Conservation (phyloP, 1,140 invertebrate species). For the Calliphora vicina region DNA sequence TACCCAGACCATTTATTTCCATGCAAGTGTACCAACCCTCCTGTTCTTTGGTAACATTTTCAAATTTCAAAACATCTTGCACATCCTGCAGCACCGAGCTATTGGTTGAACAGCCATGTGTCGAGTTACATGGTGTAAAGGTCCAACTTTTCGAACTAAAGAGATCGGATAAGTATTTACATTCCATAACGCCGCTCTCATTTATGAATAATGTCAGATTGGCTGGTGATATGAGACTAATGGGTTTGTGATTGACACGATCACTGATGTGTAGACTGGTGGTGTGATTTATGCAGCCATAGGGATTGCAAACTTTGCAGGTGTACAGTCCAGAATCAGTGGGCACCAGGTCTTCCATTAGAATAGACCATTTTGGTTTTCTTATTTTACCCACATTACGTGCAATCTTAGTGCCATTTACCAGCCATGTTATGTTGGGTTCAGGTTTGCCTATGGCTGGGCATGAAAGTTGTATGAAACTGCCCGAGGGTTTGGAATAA, state of each 20-base stretch:
- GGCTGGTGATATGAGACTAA: constrained; percentile 44
- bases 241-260: constrained; percentile 59
- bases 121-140: constrained; percentile 44
- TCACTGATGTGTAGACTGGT: constrained; percentile 65
- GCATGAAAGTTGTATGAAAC: constrained; percentile 72
- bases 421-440: constrained; percentile 82
- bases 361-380: constrained; percentile 72
- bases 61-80: constrained; percentile 68
- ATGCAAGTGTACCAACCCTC: constrained; percentile 95
- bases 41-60: constrained; percentile 85
- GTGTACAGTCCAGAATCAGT: constrained; percentile 86
- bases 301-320: constrained; percentile 80
- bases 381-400: constrained; percentile 70
- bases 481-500: constrained; percentile 73
- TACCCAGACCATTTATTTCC: constrained; percentile 84
- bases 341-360: constrained; percentile 77
- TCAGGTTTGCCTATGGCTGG: constrained; percentile 75
- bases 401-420: constrained; percentile 71
- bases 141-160: constrained; percentile 54
- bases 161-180: constrained; percentile 55
- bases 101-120: constrained; percentile 33
- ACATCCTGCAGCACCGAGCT: constrained; percentile 41
- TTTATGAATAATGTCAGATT: constrained; percentile 54
- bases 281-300: constrained; percentile 80
- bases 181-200: constrained; percentile 51